Evolutionary conservation across 2,113 vertebrate genomes (phyloP), one percentile per base, ranked within the genome.

Genomic region (Triplophysa rosa): DNA sequence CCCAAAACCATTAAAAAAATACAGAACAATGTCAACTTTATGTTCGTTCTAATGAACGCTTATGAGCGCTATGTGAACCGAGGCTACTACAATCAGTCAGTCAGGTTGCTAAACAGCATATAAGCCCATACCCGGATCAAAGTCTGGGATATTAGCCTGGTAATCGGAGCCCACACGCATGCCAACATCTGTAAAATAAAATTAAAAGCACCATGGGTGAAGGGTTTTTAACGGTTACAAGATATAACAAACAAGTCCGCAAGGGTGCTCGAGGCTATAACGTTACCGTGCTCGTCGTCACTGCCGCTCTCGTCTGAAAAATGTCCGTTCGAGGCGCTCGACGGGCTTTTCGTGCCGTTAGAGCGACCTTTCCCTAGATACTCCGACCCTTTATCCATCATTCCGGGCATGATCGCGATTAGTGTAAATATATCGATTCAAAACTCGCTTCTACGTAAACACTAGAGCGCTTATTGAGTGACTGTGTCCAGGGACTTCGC

Each of bases 161-260:
- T 95, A 98, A 85, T 98, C 97, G 0, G 94, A 92, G 87, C 96
- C 97, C 84, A 98, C 97, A 88, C 97, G 94, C 97, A 98, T 98
- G 80, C 97, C 97, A 78, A 98, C 95, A 96, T 98, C 96, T 98
- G 93, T 59, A 93, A 90, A 85, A 54, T 11, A 81, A 64, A 87
- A 80, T 80, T 45, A 40, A 14, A 6, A 7, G 5, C 11, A 63
- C n/a, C 8, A 8, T 21, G 8, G 2, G 8, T 21, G 8, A 58
- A 58, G 19, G 8, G 10, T 45, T 45, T 6, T 58, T 0, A 7
- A 19, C 13, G 19, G 4, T 52, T 16, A 52, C n/a, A 9, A n/a
- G 1, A n/a, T 58, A 21, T 21, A n/a, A 21, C 1, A 58, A 10
- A 58, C 16, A 56, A 7, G 7, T 82, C 65, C 61, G 45, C 79